Evolutionary conservation across 2,113 vertebrate genomes (phyloP), one percentile per base, ranked within the genome.

Genomic region (Atrichornis clamosus): DNA sequence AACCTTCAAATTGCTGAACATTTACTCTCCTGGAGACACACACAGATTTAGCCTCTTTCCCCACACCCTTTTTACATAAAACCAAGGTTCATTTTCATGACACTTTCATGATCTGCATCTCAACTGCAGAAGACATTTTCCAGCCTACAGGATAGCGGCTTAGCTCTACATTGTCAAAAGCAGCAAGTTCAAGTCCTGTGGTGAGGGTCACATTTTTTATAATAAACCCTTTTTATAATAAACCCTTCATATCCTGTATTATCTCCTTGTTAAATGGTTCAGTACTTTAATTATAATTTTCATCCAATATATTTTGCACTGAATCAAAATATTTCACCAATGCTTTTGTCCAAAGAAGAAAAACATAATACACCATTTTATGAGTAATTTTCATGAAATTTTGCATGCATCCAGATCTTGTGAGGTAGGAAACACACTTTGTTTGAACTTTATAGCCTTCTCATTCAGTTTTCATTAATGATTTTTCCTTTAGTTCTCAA

Each of bases 391-490:
- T 94, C 89, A 72, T 65, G 65, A 94, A 94, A 96, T 96, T 96
- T 96, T 93, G 82, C 96, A 95, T 87, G 93, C 96, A 91, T 42
- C 72, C 82, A 80, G 93, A 87, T 90, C 93, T 95, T 87, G 79
- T 91, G 90, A 96, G 93, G 84, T 74, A 83, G 68, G 78, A 65
- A 89, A 46, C 69, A 64, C 50, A 68, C 19, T 95, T 94, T 84
- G 41, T 97, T 97, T 96, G 94, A 97, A 96, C 94, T 94, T 92
- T 95, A 79, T 93, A 96, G 89, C 76, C 95, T 90, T 91, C 93
- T 97, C 87, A 94, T 90, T 96, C 79, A 59, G 70, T 87, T 96
- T 94, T 93, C 50, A 60, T 93, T 95, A 94, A 94, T 74, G 93
- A 82, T 94, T 88, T 95, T 90, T 86, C 70, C 76, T 93, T 97